Percentiles rank a stretch among this genome's conserved stretches.
phyloP scores from a whole-genome alignment of 2,113 vertebrate species.

The Sterna hirundo region DNA sequence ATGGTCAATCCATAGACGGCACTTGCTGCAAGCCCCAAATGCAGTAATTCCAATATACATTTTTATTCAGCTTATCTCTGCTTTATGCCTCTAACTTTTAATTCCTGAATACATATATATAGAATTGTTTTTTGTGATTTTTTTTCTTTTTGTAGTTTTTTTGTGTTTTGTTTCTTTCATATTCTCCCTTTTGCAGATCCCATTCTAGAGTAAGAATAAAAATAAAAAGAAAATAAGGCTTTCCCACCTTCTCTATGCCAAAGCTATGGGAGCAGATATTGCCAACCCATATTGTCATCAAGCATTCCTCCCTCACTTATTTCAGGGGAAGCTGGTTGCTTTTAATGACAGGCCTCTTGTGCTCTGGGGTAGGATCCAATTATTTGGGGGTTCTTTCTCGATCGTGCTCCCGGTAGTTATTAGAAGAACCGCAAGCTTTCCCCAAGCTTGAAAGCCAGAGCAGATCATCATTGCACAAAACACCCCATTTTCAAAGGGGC shows the following conservation, averaged over 20 bases:
- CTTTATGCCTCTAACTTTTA: slow-evolving; percentile 63
- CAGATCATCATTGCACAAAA: slow-evolving; percentile 79
- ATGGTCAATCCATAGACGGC: slow-evolving; percentile 50
- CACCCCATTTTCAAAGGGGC: slow-evolving; percentile 66
- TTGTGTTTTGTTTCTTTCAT: slow-evolving; percentile 25
- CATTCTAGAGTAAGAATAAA: slow-evolving; percentile 56
- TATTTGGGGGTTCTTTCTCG: slow-evolving; percentile 54
- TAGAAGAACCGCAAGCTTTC: slow-evolving; percentile 77
- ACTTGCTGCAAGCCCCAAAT: slow-evolving; percentile 69
- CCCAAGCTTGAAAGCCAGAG: slow-evolving; percentile 77
- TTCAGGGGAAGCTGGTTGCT: slow-evolving; percentile 71
- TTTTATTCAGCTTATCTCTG: slow-evolving; percentile 59
- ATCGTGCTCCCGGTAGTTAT: slow-evolving; percentile 71
- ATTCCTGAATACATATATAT: slow-evolving; percentile 59
- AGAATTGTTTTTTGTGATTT: slow-evolving; percentile 18
- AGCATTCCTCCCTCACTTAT: slow-evolving; percentile 61
- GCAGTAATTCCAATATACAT: slow-evolving; percentile 62
- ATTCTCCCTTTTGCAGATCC: slow-evolving; percentile 66
- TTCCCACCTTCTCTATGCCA: slow-evolving; percentile 68
- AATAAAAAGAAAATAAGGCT: slow-evolving; percentile 59
- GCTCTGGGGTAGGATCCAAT: slow-evolving; percentile 75
- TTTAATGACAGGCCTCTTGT: slow-evolving; percentile 75
- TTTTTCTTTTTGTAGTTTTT: not conserved
- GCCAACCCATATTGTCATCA: slow-evolving; percentile 82
- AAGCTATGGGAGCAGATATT: slow-evolving; percentile 78